phyloP scores from a whole-genome alignment of 2,888 invertebrate genomes.

The Latrodectus elegans region DNA sequence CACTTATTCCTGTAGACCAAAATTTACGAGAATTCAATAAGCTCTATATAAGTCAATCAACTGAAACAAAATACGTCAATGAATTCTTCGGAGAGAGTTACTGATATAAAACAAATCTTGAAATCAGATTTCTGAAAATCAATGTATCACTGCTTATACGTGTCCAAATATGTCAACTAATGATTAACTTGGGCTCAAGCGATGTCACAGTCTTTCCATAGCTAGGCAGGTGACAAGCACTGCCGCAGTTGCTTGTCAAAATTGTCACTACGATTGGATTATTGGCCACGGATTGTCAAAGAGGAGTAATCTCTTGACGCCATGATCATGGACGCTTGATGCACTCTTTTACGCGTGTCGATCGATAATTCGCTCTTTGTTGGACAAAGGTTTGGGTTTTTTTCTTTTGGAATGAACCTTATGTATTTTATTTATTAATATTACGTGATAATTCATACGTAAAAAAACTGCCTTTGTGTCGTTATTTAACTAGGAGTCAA shows the following conservation, averaged over 20 bases:
- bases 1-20: too few relatives aligned
- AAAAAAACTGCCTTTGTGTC: not conserved
- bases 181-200: conserved; percentile 13
- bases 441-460: not conserved
- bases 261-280: conserved; percentile 53
- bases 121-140: conserved; percentile 6
- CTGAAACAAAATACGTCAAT: too few relatives aligned
- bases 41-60: too few relatives aligned
- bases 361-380: conserved; percentile 21
- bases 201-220: conserved; percentile 6
- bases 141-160: conserved; percentile 1
- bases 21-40: too few relatives aligned
- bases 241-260: conserved; percentile 37
- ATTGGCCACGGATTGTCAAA: conserved; percentile 48
- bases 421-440: not conserved
- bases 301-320: conserved; percentile 35
- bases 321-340: conserved; percentile 17
- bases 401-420: not conserved
- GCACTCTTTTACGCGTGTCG: not conserved
- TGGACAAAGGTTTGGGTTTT: not conserved
- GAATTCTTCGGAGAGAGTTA: too few relatives aligned
- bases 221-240: conserved; percentile 31
- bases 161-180: conserved; percentile 19
- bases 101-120: not conserved
- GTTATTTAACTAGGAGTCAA: not conserved